A percentile compares a stretch with the other conserved stretches of the same genome.
Evolutionary conservation across 2,113 vertebrate species (phyloP).

Genomic region (Anguilla japonica): DNA sequence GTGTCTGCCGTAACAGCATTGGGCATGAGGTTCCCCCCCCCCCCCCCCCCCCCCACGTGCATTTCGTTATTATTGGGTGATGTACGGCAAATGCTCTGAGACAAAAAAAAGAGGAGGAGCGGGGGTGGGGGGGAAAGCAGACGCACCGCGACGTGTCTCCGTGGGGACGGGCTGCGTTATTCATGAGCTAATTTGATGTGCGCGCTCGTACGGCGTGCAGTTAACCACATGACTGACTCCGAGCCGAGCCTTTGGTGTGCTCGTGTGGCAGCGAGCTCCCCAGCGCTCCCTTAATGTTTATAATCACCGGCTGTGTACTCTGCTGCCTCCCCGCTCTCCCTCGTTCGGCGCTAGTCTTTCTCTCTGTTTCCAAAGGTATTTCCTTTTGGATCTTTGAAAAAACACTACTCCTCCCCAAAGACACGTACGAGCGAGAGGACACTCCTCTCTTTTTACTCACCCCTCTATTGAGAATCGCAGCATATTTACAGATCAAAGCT

Average conservation of each 20-base stretch:
- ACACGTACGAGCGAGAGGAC: not conserved
- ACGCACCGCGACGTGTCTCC: not conserved
- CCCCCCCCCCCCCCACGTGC: too few relatives aligned
- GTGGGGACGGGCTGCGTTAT: not conserved
- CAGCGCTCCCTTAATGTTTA: slow-evolving; percentile 25
- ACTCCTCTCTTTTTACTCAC: not conserved
- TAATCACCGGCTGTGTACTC: slow-evolving; percentile 10
- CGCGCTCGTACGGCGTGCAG: slow-evolving; percentile 2
- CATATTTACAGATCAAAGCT: slow-evolving; percentile 24
- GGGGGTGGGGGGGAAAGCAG: too few relatives aligned
- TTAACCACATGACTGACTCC: slow-evolving; percentile 4
- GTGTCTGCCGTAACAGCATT: not conserved
- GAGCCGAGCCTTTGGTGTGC: not conserved
- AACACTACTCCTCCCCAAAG: slow-evolving; percentile 1
- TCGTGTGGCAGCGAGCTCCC: not conserved
- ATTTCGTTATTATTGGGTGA: not conserved
- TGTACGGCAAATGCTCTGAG: not conserved
- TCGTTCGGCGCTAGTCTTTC: slow-evolving; percentile 9
- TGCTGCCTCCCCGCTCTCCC: slow-evolving; percentile 1
- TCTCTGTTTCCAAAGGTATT: slow-evolving; percentile 12
- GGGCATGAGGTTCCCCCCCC: not conserved
- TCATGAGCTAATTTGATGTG: slow-evolving; percentile 12
- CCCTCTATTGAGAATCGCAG: slow-evolving; percentile 8
- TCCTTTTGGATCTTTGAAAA: slow-evolving; percentile 10
- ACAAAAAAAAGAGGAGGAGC: not conserved